These are phyloP conservation scores for Himalopsyche anomala DNA, from an alignment of 2,888 invertebrate species.

Conservation along the genomic window DNA sequence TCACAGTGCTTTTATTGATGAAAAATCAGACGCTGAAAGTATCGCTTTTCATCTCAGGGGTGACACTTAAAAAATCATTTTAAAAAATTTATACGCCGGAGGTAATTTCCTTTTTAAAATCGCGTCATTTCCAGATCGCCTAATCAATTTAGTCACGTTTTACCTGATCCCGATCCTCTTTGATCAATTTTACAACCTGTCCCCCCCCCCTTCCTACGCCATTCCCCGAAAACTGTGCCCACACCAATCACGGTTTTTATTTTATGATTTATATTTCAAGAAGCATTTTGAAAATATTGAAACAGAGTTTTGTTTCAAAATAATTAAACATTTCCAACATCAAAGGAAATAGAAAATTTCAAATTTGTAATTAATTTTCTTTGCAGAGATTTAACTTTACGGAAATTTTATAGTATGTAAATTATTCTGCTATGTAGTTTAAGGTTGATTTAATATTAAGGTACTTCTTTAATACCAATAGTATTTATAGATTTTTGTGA, in stretches of 20 bases:
- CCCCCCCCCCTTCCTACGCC: background rate
- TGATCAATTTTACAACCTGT: slow-evolving; percentile 23
- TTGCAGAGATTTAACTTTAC: background rate
- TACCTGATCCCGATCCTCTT: background rate
- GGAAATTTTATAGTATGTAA: background rate
- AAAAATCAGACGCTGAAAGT: background rate
- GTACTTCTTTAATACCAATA: background rate
- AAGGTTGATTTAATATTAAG: background rate
- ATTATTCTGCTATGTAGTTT: background rate
- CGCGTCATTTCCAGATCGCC: slow-evolving; percentile 1
- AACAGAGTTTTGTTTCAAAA: slow-evolving; percentile 7
- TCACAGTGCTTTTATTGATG: background rate
- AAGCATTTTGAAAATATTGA: background rate
- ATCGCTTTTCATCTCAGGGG: background rate
- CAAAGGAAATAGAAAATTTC: background rate
- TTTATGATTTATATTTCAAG: slow-evolving; percentile 5
- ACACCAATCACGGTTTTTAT: background rate
- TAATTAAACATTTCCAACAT: slow-evolving; percentile 18
- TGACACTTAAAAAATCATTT: background rate
- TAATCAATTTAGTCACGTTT: slow-evolving; percentile 31
- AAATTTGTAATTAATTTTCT: background rate
- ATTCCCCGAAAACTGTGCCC: background rate
- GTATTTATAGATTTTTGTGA: background rate
- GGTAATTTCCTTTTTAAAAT: background rate
- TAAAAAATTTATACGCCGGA: background rate